Evolutionary conservation across 2,113 vertebrate species (phyloP), one percentile per base, ranked within the genome.

Genomic region (Triplophysa siluroides): DNA sequence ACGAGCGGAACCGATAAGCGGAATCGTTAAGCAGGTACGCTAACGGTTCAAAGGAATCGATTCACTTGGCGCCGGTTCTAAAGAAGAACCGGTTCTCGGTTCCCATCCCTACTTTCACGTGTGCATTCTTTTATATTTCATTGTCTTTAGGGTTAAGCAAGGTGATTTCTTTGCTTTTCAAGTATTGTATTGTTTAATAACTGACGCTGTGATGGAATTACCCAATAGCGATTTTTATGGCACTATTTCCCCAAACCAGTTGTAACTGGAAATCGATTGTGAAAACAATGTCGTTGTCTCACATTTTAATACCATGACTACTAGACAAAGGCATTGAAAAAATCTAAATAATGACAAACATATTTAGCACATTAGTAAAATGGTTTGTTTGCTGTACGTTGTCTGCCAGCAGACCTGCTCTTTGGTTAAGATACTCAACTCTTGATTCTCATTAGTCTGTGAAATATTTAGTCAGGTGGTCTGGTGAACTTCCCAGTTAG

Each of bases 381-480:
- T 16, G 14, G 47, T 16, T 52, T 52, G 50, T 52, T 16, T 52
- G 13, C 13, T 14, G 13, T 16, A 5, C 33, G 1, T 33, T 33
- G 33, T 52, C 14, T 52, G 50, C 3, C 50, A 52, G 13, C 16
- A 52, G 50, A 52, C 3, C 14, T 1, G 2, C 12, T 52, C 14
- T 52, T 16, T 52, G 13, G 50, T 52, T 52, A 47, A 69, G 33
- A 76, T 66, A 56, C 18, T 75, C 69, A 24, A 8, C 2, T 18
- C 11, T 47, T 19, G 21, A 58, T 58, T 23, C 13, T 23, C 12
- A 73, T 13, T 62, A 50, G n/a, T 61, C 16, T 41, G n/a, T 60
- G 43, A 72, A 70, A 76, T 13, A 60, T 79, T 68, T 69, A 54
- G 70, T 66, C 56, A 64, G 63, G 21, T 58, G 12, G 56, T 62